Conservation (phyloP, 2,113 vertebrate genomes). For the Colius striatus region DNA sequence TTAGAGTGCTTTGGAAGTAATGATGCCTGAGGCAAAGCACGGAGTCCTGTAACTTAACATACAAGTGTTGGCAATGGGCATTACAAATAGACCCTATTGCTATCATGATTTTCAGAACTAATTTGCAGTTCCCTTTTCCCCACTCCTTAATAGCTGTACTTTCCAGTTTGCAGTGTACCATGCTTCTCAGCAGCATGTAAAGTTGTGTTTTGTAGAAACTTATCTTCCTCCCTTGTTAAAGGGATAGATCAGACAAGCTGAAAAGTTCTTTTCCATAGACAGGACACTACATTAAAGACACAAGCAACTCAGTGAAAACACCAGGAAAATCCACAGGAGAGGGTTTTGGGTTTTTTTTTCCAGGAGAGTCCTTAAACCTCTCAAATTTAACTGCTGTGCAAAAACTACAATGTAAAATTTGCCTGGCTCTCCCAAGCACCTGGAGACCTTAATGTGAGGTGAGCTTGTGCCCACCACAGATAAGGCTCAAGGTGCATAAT, state of each 20-base stretch:
- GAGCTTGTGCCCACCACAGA: not conserved
- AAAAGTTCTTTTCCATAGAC: not conserved
- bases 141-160: not conserved
- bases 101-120: not conserved
- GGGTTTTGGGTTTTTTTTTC: not conserved
- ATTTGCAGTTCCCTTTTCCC: not conserved
- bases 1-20: slow-evolving; percentile 53
- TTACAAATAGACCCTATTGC: not conserved
- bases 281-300: not conserved
- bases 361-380: not conserved
- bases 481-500: not conserved
- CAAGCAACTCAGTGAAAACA: not conserved
- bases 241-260: not conserved
- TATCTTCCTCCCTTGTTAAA: not conserved
- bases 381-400: not conserved
- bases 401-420: not conserved
- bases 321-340: not conserved
- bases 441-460: not conserved
- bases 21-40: slow-evolving; percentile 42
- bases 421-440: not conserved
- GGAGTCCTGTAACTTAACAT: not conserved
- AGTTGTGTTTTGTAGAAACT: not conserved
- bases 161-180: not conserved
- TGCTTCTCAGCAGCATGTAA: not conserved
- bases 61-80: not conserved